Base-by-base conservation (phyloP, 1,140 invertebrate genomes). In the Pogonognathellus flavescens region DNA sequence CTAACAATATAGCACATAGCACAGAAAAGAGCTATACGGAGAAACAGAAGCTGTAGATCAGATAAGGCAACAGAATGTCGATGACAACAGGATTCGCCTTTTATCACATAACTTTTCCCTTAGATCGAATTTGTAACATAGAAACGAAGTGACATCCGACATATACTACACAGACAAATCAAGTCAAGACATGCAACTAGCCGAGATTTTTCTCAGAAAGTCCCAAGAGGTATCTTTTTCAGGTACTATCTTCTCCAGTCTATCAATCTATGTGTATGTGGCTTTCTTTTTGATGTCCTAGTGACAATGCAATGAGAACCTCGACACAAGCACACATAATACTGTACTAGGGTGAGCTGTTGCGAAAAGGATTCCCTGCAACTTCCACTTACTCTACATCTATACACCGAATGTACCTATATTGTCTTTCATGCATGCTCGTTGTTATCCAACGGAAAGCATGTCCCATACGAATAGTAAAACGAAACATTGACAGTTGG, bases 201-300 rank as follows among this genome's bases (percentile, higher is more conserved):
- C 70, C 70, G 49, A 70, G 31, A 76, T 76, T 76, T 76, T 49
- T 16, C 25, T 76, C 31, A 76, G n/a, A 76, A n/a, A 25, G 31
- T 76, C 70, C 70, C 70, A 25, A 76, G 70, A 76, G 70, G 70
- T 76, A 76, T 76, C 70, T 49, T 76, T 41, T 14, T 76, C n/a
- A 50, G 41, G 16, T 31, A 70, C 66, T 41, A 41, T 76, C 70
- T 6, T 7, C 10, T n/a, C 25, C 31, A 76, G 49, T 76, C 70
- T 76, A 50, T 76, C 70, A 66, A 66, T 66, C 62, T 66, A 20
- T 20, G 62, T 66, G 62, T 25, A 66, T 66, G 62, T 14, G 62
- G 70, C 41, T 76, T 31, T 14, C 22, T 22, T 25, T 76, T 76
- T 76, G 70, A 50, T 76, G 70, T 76, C 18, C 25, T 20, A 14